These are phyloP conservation scores for Palaemon carinicauda DNA, from an alignment of 1,140 invertebrate genomes.

Conservation along the genomic window DNA sequence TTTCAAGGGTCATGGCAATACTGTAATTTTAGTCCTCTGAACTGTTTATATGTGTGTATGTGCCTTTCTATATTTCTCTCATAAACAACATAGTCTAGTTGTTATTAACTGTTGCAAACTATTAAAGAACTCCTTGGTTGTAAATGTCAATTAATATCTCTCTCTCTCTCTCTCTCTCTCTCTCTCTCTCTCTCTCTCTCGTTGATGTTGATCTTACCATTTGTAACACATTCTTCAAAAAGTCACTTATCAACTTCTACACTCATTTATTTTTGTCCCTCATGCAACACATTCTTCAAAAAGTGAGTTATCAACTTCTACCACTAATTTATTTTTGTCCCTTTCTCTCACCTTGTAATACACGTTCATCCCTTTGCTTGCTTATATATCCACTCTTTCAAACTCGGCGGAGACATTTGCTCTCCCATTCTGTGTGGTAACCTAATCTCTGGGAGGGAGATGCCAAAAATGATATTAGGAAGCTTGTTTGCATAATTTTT, in stretches of 20 bases:
- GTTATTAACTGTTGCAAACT: too few species aligned
- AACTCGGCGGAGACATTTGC: too few species aligned
- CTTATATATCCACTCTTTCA: too few species aligned
- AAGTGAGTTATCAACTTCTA: background rate
- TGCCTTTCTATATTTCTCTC: background rate
- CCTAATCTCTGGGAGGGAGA: conserved; percentile 25
- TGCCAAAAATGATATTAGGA: conserved; percentile 32
- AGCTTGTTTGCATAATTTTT: conserved; percentile 32
- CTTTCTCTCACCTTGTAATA: background rate
- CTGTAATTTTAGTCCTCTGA: too few species aligned
- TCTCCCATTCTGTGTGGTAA: conserved; percentile 12
- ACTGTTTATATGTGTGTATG: background rate
- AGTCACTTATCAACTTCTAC: background rate
- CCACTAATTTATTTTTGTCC: background rate
- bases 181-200: background rate
- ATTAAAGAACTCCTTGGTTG: too few species aligned
- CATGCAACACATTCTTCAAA: background rate
- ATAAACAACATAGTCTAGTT: too few species aligned
- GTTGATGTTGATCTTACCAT: background rate
- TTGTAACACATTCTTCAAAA: background rate
- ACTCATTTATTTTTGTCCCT: background rate
- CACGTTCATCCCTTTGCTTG: background rate
- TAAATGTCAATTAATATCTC: background rate
- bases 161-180: background rate
- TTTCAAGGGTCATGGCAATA: too few species aligned